These are phyloP conservation scores for Stratiolaelaps scimitus DNA, from an alignment of 1,140 invertebrate genomes.

Conservation along the genomic window DNA sequence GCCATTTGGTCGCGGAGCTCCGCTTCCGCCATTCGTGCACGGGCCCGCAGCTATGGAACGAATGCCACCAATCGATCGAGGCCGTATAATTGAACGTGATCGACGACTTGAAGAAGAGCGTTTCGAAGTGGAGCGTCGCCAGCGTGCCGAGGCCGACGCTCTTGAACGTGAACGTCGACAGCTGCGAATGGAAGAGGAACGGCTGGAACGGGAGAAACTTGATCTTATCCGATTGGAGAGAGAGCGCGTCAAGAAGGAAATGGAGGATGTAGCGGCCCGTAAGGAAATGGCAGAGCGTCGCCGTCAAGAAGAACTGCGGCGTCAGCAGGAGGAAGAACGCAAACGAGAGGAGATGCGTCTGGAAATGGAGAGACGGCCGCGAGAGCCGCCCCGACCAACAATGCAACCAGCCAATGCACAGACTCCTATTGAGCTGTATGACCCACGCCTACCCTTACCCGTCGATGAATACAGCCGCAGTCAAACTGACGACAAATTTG, in stretches of 20 bases:
- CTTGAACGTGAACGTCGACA: slow-evolving; percentile 8
- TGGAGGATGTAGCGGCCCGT: slow-evolving; percentile 26
- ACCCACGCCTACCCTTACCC: not conserved
- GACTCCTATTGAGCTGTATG: slow-evolving; percentile 4
- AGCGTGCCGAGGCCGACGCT: slow-evolving; percentile 8
- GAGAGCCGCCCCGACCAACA: not conserved
- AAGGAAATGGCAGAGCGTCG: slow-evolving; percentile 15
- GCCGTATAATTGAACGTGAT: not conserved
- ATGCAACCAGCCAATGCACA: not conserved
- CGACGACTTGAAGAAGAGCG: slow-evolving; percentile 24
- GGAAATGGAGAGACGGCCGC: slow-evolving; percentile 12
- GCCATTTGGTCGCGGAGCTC: slow-evolving; percentile 1
- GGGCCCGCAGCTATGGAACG: not conserved
- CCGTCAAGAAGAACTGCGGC: slow-evolving; percentile 7
- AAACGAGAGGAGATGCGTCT: slow-evolving; percentile 7
- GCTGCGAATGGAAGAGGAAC: slow-evolving; percentile 20
- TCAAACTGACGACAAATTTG: slow-evolving; percentile 10
- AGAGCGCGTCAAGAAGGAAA: slow-evolving; percentile 21
- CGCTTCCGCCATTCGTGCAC: not conserved
- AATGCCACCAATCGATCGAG: slow-evolving; percentile 8
- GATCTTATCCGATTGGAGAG: slow-evolving; percentile 8
- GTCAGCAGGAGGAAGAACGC: slow-evolving; percentile 22
- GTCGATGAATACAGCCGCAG: slow-evolving; percentile 2
- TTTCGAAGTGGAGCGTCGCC: slow-evolving; percentile 1
- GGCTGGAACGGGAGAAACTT: slow-evolving; percentile 14